Base-by-base conservation (phyloP, 2,797 vertebrate species). In the Tokudaia muenninki region DNA sequence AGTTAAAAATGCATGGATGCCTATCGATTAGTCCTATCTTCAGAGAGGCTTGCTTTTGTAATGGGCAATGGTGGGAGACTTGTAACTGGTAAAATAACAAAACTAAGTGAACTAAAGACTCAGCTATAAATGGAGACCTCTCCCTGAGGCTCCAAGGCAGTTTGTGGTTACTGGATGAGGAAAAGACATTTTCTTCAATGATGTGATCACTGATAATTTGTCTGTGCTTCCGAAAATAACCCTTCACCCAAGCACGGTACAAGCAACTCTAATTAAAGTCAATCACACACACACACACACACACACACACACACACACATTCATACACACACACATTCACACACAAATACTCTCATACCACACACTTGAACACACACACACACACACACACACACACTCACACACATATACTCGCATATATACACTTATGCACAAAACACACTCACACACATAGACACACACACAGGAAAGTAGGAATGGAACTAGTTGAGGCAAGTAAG, bases 1-100 rank as follows among this genome's bases (percentile, higher is more conserved):
- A 55, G 26, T 93, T 95, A 82, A 94, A 94, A 95, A 93, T 13
- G 75, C 26, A 47, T 12, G 34, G n/a, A 92, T 96, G 82, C 13
- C 21, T n/a, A 37, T 13, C 37, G 47, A 70, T n/a, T 24, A 24
- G 4, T 52, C 47, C 47, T n/a, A 26, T 50, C 44, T 31, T 29
- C 31, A 22, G 63, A 55, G 34, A 72, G 24, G 22, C 13, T 55
- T 52, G 31, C n/a, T 14, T 70, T 70, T 70, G 31, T 34, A 87
- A 2, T 70, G 63, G 11, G 47, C 47, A n/a, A 52, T 52, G 47
- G 47, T 87, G 34, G 11, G 44, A 87, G 21, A 16, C 6, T 37
- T 7, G 10, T 70, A 72, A n/a, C 7, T 87, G 26, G 65, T n/a
- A 55, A 70, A 87, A n/a, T 72, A 13, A 7, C 13, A 17, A 87